Evolutionary conservation across 53 echinoderm and acorn worm genomes (phyloP).

Genomic region (Patiria pectinifera): DNA sequence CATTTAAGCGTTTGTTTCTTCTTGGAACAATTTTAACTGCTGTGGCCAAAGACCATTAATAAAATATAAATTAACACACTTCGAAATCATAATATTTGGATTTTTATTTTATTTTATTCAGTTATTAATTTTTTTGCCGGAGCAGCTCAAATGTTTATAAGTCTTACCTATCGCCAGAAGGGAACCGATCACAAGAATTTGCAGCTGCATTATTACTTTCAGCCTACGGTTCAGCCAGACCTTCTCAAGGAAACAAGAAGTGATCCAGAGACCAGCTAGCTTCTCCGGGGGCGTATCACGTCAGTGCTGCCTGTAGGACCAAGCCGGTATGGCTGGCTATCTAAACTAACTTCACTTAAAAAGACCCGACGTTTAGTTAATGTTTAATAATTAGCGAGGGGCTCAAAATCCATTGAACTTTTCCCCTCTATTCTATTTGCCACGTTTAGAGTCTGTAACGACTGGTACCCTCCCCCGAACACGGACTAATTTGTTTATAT

Average conservation of each 20-base stretch:
- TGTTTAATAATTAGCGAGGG: conserved; percentile 1
- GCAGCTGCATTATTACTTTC: background rate
- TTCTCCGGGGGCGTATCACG: background rate
- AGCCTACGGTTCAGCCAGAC: background rate
- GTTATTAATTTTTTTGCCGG: too few species aligned
- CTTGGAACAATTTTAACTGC: too few species aligned
- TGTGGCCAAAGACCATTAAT: too few species aligned
- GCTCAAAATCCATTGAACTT: background rate
- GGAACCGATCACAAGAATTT: background rate
- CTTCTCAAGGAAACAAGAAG: background rate
- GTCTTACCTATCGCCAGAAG: background rate
- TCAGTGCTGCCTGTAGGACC: background rate
- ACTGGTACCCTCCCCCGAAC: background rate
- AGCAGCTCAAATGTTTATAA: background rate
- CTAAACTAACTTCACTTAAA: background rate
- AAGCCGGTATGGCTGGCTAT: background rate
- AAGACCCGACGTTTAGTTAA: background rate
- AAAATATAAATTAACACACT: too few species aligned
- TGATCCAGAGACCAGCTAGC: background rate
- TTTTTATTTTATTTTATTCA: background rate
- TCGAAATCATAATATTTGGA: too few species aligned
- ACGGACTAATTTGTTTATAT: background rate
- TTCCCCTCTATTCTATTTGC: background rate
- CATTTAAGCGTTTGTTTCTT: too few species aligned
- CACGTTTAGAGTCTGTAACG: background rate